Evolutionary conservation across 2,113 vertebrate genomes (phyloP), one percentile per base, ranked within the genome.

Genomic region (Ammospiza nelsoni): DNA sequence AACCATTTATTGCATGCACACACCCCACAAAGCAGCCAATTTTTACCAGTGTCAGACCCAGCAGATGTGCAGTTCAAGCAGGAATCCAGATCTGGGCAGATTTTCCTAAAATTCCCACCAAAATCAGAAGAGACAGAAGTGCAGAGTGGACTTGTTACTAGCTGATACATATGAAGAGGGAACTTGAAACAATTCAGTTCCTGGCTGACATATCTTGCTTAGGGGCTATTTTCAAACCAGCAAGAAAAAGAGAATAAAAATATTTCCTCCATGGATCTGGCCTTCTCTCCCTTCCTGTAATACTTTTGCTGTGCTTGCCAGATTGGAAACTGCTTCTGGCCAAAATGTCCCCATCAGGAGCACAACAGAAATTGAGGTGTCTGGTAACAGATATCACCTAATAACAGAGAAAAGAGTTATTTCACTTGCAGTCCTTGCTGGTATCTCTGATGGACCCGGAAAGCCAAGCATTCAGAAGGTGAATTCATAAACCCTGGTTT

Each of bases 301-400:
- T 49, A 75, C 31, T 92, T 94, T 71, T 16, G 0, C 68, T 94
- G 15, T 65, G 17, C 84, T 83, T 67, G 94, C 90, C 95, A 95
- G 86, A 94, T 92, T 96, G 92, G 59, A 96, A 96, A 94, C 55
- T 2, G 15, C 48, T 87, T 71, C 63, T 94, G 80, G 91, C 86
- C 85, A 92, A 93, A 77, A 85, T 13, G n/a, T 74, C 63, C 76
- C 67, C 5, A 5, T 33, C 63, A 95, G 69, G 62, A 95, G 91
- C 31, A 46, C 52, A 92, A 80, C 29, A 93, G 68, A 87, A 94
- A 93, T 82, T 59, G 84, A 96, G 48, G 75, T 82, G 39, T 90
- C 88, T 84, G 48, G 49, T 95, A 94, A 94, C 62, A 96, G 76
- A 17, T 72, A 91, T n/a, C 91, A 82, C 79, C 89, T 82, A 90